These are phyloP conservation scores for Mythimna vitellina DNA, from an alignment of 2,888 invertebrate genomes.

Conservation along the genomic window DNA sequence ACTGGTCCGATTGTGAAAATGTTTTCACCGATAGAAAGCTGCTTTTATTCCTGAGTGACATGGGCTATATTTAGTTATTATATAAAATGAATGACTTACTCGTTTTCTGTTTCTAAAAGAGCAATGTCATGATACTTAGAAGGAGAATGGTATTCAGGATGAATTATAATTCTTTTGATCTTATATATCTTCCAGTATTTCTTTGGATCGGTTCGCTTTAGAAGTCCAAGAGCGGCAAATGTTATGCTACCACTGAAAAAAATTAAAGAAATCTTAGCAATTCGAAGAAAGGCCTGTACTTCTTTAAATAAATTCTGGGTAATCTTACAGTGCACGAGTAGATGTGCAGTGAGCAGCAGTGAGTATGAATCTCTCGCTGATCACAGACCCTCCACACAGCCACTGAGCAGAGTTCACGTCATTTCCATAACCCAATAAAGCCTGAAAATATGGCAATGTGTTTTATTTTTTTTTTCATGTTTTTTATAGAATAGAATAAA, in stretches of 20 bases:
- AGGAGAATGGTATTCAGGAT: conserved; percentile 70
- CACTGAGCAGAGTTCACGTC: conserved; percentile 55
- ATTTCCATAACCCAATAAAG: conserved; percentile 53
- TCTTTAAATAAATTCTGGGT: neutral
- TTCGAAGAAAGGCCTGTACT: neutral
- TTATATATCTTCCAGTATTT: conserved; percentile 51
- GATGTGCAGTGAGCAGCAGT: conserved; percentile 64
- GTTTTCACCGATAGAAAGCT: too few species aligned
- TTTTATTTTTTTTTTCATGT: too few species aligned
- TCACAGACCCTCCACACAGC: conserved; percentile 70
- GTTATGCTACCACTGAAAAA: conserved; percentile 52
- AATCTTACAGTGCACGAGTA: conserved; percentile 28
- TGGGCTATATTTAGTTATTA: neutral
- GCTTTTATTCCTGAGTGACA: too few species aligned
- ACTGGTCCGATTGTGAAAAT: too few species aligned
- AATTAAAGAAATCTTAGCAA: neutral
- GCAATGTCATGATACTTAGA: conserved; percentile 76
- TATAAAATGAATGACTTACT: conserved; percentile 47
- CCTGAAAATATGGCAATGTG: conserved; percentile 27
- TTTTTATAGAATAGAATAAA: too few species aligned
- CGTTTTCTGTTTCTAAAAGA: conserved; percentile 66
- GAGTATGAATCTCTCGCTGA: conserved; percentile 69
- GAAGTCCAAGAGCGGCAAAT: conserved; percentile 53
- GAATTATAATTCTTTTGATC: conserved; percentile 58
- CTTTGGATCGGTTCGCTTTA: conserved; percentile 53